These are phyloP conservation scores for Furcula furcula DNA, from an alignment of 2,888 invertebrate species.

Conservation along the genomic window DNA sequence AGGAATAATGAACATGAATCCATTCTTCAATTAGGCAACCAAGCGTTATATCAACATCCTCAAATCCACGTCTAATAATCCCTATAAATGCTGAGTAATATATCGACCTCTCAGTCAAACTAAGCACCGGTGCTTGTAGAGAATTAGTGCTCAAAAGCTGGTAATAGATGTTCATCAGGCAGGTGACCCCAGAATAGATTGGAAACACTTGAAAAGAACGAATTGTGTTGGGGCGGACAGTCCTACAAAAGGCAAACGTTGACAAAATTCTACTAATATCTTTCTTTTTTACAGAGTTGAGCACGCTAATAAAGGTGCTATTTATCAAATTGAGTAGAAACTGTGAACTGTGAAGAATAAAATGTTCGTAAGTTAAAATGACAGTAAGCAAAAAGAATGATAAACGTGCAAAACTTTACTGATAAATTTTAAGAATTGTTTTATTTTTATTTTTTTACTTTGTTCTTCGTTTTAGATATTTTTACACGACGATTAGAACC, in stretches of 20 bases:
- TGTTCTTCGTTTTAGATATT: too few species aligned
- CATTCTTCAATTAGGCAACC: slow-evolving; percentile 7
- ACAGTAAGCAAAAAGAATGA: background rate
- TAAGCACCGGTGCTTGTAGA: slow-evolving; percentile 3
- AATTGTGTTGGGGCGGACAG: background rate
- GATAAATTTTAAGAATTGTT: too few species aligned
- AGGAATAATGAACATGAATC: slow-evolving; percentile 12
- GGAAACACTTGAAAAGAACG: background rate
- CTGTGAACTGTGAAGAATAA: background rate
- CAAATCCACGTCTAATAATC: slow-evolving; percentile 15
- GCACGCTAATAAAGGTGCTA: background rate
- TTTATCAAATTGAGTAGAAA: background rate
- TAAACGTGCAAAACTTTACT: background rate
- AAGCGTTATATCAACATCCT: slow-evolving; percentile 10
- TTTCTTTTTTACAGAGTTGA: background rate
- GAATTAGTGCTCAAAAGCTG: slow-evolving; percentile 11
- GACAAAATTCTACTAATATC: slow-evolving; percentile 1
- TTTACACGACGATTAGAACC: too few species aligned
- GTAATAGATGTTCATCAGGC: slow-evolving; percentile 6
- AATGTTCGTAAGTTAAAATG: background rate
- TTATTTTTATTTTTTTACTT: too few species aligned
- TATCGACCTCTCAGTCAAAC: slow-evolving; percentile 3
- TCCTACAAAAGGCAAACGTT: background rate
- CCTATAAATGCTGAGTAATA: slow-evolving; percentile 8
- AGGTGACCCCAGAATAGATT: slow-evolving; percentile 11